Evolutionary conservation across 2,797 vertebrate genomes (phyloP).

Genomic region (Anas georgica): DNA sequence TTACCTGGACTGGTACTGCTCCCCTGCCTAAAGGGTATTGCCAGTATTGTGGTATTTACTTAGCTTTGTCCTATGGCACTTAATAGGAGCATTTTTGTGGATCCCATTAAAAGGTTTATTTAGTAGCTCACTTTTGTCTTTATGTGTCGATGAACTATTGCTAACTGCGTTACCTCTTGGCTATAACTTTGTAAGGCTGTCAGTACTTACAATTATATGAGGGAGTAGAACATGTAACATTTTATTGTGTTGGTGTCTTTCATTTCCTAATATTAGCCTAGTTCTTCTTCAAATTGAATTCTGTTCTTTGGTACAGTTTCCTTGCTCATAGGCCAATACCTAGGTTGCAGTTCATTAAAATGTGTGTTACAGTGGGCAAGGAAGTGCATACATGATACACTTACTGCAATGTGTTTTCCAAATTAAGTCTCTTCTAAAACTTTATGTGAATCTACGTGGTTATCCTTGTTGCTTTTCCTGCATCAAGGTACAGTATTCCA

Average conservation of each 20-base stretch:
- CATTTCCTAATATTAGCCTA: not conserved
- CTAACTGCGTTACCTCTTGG: not conserved
- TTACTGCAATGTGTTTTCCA: not conserved
- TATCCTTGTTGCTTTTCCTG: not conserved
- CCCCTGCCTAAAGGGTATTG: not conserved
- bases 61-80: not conserved
- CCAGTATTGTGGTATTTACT: not conserved
- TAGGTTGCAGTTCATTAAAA: not conserved
- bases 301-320: not conserved
- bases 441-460: not conserved
- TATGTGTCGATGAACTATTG: not conserved
- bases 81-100: not conserved
- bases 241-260: not conserved
- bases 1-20: not conserved
- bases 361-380: not conserved
- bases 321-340: not conserved
- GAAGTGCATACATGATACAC: not conserved
- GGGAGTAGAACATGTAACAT: not conserved
- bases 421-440: not conserved
- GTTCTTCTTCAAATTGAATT: not conserved
- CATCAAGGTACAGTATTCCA: not conserved
- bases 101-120: not conserved
- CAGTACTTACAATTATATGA: not conserved
- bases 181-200: not conserved
- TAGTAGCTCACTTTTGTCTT: not conserved